A percentile compares a stretch with the other conserved stretches of the same genome.
Evolutionary conservation across 2,888 invertebrate species (phyloP).

Genomic region (Tachystola acroxantha): DNA sequence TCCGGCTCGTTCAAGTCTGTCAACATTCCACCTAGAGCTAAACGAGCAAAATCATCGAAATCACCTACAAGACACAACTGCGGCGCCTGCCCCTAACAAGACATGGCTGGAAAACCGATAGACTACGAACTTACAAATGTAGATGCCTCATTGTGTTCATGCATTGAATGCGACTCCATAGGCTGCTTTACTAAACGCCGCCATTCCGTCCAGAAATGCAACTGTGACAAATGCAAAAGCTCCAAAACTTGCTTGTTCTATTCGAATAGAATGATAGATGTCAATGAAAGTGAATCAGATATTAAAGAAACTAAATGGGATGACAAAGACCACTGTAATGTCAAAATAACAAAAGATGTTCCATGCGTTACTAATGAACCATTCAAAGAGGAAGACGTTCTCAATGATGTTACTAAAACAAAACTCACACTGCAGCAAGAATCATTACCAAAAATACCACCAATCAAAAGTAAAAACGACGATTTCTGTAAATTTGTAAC

Average conservation of each 20-base stretch:
- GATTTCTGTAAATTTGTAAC: background rate
- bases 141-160: conserved; percentile 33
- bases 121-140: conserved; percentile 6
- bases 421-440: background rate
- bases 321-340: background rate
- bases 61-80: conserved; percentile 24
- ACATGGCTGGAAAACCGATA: background rate
- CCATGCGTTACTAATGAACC: background rate
- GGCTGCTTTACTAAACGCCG: conserved; percentile 29
- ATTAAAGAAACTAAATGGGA: background rate
- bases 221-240: conserved; percentile 17
- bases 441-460: background rate
- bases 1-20: background rate
- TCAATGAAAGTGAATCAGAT: conserved; percentile 2
- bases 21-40: background rate
- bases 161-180: conserved; percentile 34
- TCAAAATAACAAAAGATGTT: background rate
- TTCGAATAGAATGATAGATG: conserved; percentile 1
- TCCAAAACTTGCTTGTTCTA: conserved; percentile 21
- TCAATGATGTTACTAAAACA: background rate
- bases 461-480: background rate
- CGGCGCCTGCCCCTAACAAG: background rate
- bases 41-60: conserved; percentile 1
- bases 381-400: no score
- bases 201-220: conserved; percentile 13